Evolutionary conservation across 2,888 invertebrate species (phyloP), one percentile per base, ranked within the genome.

Genomic region (Tanypteryx hageni): DNA sequence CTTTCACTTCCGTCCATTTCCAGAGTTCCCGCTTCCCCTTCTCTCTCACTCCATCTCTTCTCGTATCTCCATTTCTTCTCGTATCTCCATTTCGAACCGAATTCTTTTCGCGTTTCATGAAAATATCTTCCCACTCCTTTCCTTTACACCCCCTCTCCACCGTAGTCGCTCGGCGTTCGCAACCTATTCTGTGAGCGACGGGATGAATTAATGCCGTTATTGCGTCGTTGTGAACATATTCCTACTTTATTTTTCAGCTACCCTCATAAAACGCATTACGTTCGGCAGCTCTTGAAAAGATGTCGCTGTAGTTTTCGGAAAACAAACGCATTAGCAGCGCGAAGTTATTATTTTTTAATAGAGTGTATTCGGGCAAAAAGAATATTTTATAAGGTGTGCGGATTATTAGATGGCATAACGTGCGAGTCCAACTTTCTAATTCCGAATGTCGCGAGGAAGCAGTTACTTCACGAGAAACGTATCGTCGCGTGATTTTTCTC

Each of bases 181-280:
- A n/a, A 22, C 7, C 5, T 76, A 22, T 76, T 76, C 76, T 11
- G 22, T 10, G n/a, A n/a, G 68, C n/a, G 64, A 64, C 64, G 64
- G 11, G n/a, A 8, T 18, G 22, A n/a, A 76, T 76, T 27, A 76
- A 76, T 76, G 22, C 76, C 27, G 76, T 76, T 76, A 76, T 76
- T 76, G 76, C 76, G 76, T 27, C 27, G 22, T 76, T 27, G 76
- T 76, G 22, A 76, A 76, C 76, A 76, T 76, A 76, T 76, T 76
- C 76, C 27, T 76, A 27, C 27, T 22, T 27, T 27, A 27, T 76
- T 76, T 76, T 76, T 27, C 22, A 27, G 4, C 76, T 9, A 14
- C 13, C 0, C 22, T 76, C 76, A 27, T 76, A 76, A 76, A 76
- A 76, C 76, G 76, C 76, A 76, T 76, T 76, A 76, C 76, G 22